A percentile compares a stretch with the other conserved stretches of the same genome.
Conservation (phyloP, 1,140 invertebrate species). For the Ceratina australensis region DNA sequence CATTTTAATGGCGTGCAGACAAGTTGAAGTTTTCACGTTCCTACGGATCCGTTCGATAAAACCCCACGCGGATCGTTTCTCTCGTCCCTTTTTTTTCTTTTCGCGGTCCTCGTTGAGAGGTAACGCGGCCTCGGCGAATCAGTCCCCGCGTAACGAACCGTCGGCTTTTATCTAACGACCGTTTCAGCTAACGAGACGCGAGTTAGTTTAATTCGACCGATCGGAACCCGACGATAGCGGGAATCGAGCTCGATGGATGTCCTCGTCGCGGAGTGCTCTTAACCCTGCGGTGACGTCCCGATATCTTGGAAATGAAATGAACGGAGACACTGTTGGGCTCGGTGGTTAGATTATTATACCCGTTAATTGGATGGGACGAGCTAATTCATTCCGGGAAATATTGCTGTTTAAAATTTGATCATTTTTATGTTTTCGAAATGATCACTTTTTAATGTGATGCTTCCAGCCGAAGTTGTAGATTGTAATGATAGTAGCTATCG, state of each 20-base stretch:
- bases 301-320: conserved; percentile 7
- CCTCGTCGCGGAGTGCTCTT: neutral
- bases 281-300: neutral
- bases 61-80: conserved; percentile 5
- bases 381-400: neutral
- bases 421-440: too few relatives aligned
- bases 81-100: conserved; percentile 14
- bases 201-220: conserved; percentile 34
- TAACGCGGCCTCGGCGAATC: conserved; percentile 10
- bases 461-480: too few relatives aligned
- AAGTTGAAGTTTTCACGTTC: conserved; percentile 56
- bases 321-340: neutral
- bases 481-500: too few relatives aligned
- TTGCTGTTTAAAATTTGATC: neutral
- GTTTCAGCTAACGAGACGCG: conserved; percentile 32
- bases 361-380: neutral
- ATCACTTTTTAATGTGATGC: too few relatives aligned
- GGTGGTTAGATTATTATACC: neutral
- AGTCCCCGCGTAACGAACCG: conserved; percentile 39
- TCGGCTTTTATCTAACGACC: conserved; percentile 40
- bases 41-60: conserved; percentile 48
- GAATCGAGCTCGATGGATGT: neutral
- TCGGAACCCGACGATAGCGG: neutral
- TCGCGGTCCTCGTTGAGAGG: conserved; percentile 8
- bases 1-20: conserved; percentile 63